Percentiles rank a stretch among this genome's conserved stretches.
Conservation (phyloP, 2,113 vertebrate genomes). For the Psammodynastes pulverulentus region DNA sequence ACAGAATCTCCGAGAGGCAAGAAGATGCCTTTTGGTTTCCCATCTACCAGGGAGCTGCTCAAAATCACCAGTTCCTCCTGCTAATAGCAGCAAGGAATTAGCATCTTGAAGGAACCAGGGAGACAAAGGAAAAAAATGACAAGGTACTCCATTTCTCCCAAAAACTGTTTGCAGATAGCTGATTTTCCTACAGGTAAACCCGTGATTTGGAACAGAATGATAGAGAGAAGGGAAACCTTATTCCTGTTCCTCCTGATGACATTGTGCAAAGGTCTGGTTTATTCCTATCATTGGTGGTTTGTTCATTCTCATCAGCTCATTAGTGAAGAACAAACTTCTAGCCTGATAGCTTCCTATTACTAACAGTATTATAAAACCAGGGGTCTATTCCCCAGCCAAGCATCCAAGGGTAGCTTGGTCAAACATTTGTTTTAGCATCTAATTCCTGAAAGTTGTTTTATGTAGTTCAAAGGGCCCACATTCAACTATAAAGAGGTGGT, state of each 20-base stretch:
- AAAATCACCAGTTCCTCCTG: neutral
- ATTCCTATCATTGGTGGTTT: neutral
- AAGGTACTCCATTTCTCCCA: neutral
- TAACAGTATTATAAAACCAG: neutral
- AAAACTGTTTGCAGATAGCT: neutral
- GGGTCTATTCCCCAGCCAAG: neutral
- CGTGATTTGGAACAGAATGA: neutral
- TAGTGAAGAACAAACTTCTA: neutral
- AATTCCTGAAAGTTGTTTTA: neutral
- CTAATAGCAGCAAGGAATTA: neutral
- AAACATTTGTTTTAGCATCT: neutral
- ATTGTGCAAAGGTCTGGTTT: neutral
- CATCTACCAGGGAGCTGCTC: neutral
- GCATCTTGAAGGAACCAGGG: neutral
- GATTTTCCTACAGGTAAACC: neutral
- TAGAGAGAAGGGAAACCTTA: neutral
- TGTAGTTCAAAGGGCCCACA: neutral
- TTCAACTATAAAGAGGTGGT: neutral
- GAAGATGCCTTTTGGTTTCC: neutral
- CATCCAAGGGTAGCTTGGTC: neutral
- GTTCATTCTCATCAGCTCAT: neutral
- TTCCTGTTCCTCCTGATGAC: neutral
- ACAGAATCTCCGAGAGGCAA: neutral
- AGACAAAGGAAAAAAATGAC: neutral
- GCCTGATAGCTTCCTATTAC: neutral